These are phyloP conservation scores for Cynocephalus volans DNA, from an alignment of 2,113 vertebrate genomes.

Conservation along the genomic window DNA sequence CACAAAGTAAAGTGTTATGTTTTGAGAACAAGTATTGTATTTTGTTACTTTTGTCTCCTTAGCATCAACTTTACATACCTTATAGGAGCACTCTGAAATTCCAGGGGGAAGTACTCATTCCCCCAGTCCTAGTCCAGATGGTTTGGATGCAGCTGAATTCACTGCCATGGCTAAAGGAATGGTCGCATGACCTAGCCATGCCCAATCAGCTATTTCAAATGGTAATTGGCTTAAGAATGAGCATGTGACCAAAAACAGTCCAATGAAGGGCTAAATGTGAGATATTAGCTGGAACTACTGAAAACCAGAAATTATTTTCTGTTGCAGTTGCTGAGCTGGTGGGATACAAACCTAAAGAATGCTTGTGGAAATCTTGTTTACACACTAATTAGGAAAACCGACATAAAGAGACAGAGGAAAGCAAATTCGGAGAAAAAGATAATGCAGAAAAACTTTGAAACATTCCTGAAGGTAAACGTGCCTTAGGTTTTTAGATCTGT, in stretches of 20 bases:
- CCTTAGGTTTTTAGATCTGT: not conserved
- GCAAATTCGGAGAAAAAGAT: not conserved
- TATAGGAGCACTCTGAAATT: not conserved
- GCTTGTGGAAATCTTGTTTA: not conserved
- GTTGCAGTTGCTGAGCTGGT: not conserved
- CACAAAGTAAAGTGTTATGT: not conserved
- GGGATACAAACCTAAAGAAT: not conserved
- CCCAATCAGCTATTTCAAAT: not conserved
- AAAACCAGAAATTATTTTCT: slow-evolving; percentile 50
- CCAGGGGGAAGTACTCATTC: not conserved
- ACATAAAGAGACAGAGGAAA: not conserved
- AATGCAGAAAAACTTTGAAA: not conserved
- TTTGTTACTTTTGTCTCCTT: not conserved
- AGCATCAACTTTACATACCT: not conserved
- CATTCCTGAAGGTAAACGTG: not conserved
- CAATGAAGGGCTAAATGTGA: slow-evolving; percentile 19
- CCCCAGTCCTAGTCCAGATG: not conserved
- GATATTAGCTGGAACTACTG: not conserved
- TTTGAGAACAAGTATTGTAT: not conserved
- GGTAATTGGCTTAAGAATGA: not conserved
- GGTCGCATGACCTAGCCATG: not conserved
- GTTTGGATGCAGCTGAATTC: not conserved
- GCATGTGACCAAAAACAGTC: not conserved
- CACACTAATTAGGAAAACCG: not conserved
- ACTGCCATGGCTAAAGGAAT: not conserved